These are phyloP conservation scores for Zootoca vivipara DNA, from an alignment of 2,113 vertebrate genomes.

Conservation along the genomic window DNA sequence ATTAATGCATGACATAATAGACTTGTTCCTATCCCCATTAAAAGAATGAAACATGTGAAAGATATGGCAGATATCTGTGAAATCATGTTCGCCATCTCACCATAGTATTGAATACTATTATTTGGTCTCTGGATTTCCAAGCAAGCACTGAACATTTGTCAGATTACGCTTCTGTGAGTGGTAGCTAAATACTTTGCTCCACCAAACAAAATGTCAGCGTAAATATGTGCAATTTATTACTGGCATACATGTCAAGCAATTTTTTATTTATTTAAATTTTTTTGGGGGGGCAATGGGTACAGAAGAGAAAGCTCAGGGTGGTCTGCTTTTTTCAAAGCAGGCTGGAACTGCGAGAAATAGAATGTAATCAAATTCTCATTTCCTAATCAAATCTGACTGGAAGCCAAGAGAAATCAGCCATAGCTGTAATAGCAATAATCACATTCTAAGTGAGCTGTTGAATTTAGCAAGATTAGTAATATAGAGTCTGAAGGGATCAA, in stretches of 20 bases:
- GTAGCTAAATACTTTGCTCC: conserved; percentile 51
- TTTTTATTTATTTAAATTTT: too few relatives aligned
- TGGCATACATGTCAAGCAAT: conserved; percentile 36
- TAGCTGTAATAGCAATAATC: background rate
- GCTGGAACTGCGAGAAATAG: background rate
- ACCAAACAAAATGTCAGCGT: conserved; percentile 24
- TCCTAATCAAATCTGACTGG: background rate
- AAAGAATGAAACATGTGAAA: conserved; percentile 8
- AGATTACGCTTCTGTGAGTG: conserved; percentile 21
- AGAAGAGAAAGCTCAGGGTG: conserved; percentile 22
- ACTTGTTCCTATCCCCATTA: background rate
- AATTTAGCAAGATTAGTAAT: conserved; percentile 37
- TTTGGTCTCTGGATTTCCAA: background rate
- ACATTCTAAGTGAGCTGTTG: conserved; percentile 31
- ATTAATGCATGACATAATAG: background rate
- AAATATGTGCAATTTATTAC: conserved; percentile 34
- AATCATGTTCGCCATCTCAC: conserved; percentile 18
- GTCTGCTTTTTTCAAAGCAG: background rate
- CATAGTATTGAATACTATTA: conserved; percentile 17
- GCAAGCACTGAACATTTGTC: conserved; percentile 59
- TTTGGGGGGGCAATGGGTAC: conserved; percentile 13
- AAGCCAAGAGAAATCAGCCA: background rate
- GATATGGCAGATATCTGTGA: conserved; percentile 31
- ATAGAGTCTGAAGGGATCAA: conserved; percentile 20
- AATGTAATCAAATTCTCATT: conserved; percentile 24